Evolutionary conservation across 2,888 invertebrate genomes (phyloP).

Genomic region (Allolobophora icterica): DNA sequence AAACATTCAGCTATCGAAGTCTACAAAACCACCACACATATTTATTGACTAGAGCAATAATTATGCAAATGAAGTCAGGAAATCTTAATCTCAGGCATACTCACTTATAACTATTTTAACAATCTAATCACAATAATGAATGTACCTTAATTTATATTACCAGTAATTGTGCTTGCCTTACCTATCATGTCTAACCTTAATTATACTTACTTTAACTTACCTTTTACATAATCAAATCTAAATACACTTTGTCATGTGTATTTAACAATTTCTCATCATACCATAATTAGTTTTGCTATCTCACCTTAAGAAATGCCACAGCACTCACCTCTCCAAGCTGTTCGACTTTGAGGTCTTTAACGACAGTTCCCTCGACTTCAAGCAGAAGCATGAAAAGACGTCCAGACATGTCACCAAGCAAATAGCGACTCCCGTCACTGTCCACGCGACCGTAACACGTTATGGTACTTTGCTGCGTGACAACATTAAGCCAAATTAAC

Average conservation of each 20-base stretch:
- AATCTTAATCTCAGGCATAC: neutral
- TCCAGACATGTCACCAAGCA: slow-evolving; percentile 90
- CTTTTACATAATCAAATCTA: neutral
- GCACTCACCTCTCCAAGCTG: slow-evolving; percentile 74
- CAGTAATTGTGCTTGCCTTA: neutral
- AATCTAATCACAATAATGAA: neutral
- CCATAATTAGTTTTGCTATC: neutral
- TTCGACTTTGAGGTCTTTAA: slow-evolving; percentile 92
- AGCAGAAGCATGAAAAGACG: slow-evolving; percentile 92
- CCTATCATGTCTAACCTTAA: neutral
- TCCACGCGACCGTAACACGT: slow-evolving; percentile 94
- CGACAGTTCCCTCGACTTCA: slow-evolving; percentile 79
- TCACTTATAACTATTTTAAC: neutral
- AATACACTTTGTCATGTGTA: neutral
- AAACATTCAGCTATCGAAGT: slow-evolving; percentile 89
- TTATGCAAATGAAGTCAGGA: neutral
- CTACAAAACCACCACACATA: slow-evolving; percentile 54
- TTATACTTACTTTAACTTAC: neutral
- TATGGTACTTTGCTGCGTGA: slow-evolving; percentile 84
- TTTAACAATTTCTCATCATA: neutral
- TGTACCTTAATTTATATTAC: neutral
- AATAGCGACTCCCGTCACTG: slow-evolving; percentile 83
- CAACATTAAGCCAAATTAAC: neutral
- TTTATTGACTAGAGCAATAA: neutral
- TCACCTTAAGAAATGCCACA: neutral